These are phyloP conservation scores for Caenorhabditis panamensis DNA, from an alignment of 2,888 invertebrate species.

Conservation along the genomic window DNA sequence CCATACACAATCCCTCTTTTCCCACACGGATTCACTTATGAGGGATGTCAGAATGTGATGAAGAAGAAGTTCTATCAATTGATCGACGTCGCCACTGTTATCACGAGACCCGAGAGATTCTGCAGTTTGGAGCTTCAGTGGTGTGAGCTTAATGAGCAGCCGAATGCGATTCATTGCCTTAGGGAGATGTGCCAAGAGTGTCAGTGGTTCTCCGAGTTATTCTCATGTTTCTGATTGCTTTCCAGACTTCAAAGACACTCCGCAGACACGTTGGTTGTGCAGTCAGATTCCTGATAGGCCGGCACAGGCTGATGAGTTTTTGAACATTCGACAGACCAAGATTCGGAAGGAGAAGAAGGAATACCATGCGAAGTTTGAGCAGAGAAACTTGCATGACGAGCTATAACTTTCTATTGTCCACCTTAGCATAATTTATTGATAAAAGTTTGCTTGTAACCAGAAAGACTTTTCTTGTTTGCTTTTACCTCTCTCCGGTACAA, in stretches of 20 bases:
- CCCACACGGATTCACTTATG: conserved; percentile 63
- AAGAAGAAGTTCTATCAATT: conserved; percentile 49
- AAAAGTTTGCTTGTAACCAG: conserved; percentile 1
- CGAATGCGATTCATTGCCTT: conserved; percentile 70
- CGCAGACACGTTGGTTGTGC: conserved; percentile 64
- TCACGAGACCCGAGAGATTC: conserved; percentile 65
- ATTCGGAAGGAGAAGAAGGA: conserved; percentile 58
- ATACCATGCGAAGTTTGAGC: conserved; percentile 56
- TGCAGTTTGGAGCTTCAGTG: conserved; percentile 68
- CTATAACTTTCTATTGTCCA: conserved; percentile 11
- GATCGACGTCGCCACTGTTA: conserved; percentile 53
- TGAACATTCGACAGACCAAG: conserved; percentile 65
- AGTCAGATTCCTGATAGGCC: conserved; percentile 62
- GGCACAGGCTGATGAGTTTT: conserved; percentile 61
- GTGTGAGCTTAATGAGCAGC: conserved; percentile 72
- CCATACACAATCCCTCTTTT: conserved; percentile 45
- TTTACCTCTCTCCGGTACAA: background rate
- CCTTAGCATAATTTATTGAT: conserved; percentile 16
- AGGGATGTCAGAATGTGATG: conserved; percentile 64
- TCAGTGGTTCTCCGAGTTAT: conserved; percentile 19
- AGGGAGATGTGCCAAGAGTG: conserved; percentile 70
- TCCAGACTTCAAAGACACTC: conserved; percentile 63
- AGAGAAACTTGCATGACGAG: conserved; percentile 54
- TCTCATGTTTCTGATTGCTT: background rate
- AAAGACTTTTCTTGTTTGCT: background rate